Conservation (phyloP, 2,888 invertebrate genomes). For the Phasia obesa region DNA sequence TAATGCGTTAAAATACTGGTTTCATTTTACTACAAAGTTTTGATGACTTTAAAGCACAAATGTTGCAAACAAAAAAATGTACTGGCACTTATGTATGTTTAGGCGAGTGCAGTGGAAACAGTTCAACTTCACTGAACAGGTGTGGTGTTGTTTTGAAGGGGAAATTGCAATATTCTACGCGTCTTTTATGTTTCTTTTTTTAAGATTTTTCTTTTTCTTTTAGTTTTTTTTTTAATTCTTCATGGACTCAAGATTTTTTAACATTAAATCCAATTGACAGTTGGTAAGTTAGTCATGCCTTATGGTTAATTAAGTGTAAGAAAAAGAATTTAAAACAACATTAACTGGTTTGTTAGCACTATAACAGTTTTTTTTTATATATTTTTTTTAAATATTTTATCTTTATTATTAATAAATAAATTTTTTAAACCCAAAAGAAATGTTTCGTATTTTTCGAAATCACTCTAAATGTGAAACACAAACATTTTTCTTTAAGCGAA, state of each 20-base stretch:
- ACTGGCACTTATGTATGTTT: no score
- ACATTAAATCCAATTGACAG: slow-evolving; percentile 64
- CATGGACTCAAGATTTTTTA: slow-evolving; percentile 3
- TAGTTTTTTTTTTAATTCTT: slow-evolving; percentile 33
- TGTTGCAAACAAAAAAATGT: background rate
- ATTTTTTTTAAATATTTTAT: background rate
- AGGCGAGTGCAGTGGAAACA: background rate
- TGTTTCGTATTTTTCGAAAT: background rate
- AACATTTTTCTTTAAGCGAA: no score
- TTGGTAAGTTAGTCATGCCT: slow-evolving; percentile 61
- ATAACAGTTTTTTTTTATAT: background rate
- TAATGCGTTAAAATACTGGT: background rate
- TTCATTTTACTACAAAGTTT: slow-evolving; percentile 1
- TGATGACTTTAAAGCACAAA: slow-evolving; percentile 17
- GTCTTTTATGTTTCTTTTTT: background rate
- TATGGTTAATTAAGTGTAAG: slow-evolving; percentile 28
- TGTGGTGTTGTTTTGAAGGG: slow-evolving; percentile 49
- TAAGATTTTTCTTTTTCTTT: slow-evolving; percentile 42
- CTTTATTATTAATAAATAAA: background rate
- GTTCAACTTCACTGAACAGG: slow-evolving; percentile 59
- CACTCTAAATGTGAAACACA: no score
- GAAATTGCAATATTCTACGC: slow-evolving; percentile 1
- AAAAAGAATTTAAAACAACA: background rate
- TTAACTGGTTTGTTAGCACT: slow-evolving; percentile 21
- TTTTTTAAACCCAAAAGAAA: background rate